phyloP scores from a whole-genome alignment of 2,888 invertebrate genomes.

The Sepiola atlantica region DNA sequence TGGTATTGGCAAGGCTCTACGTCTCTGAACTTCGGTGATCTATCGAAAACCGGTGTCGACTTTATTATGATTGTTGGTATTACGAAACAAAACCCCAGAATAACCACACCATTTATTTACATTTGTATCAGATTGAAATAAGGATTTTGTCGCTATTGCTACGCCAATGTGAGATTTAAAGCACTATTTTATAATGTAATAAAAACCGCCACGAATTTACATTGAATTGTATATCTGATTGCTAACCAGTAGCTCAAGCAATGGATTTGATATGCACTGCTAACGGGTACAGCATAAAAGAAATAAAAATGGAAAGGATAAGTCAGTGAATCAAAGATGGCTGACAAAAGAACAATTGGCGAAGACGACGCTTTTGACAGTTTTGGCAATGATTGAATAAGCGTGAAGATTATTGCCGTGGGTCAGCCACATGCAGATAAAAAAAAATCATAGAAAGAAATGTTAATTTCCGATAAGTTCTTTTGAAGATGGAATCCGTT shows the following conservation, averaged over 20 bases:
- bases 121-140: not conserved
- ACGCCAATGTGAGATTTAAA: not conserved
- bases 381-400: not conserved
- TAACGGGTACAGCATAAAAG: not conserved
- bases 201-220: not conserved
- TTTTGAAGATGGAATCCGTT: not conserved
- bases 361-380: not conserved
- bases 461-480: constrained; percentile 32
- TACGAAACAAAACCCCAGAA: no score
- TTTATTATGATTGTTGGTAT: no score
- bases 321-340: not conserved
- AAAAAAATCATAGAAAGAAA: not conserved
- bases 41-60: no score
- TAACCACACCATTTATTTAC: no score
- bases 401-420: not conserved
- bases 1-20: no score
- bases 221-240: not conserved
- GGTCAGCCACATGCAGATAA: not conserved
- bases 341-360: not conserved
- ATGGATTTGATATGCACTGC: not conserved
- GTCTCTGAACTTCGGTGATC: no score
- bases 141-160: not conserved
- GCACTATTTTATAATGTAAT: not conserved
- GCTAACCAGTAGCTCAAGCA: not conserved
- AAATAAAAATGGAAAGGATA: not conserved